Conservation (phyloP, 2,888 invertebrate species). For the Lycaena phlaeas region DNA sequence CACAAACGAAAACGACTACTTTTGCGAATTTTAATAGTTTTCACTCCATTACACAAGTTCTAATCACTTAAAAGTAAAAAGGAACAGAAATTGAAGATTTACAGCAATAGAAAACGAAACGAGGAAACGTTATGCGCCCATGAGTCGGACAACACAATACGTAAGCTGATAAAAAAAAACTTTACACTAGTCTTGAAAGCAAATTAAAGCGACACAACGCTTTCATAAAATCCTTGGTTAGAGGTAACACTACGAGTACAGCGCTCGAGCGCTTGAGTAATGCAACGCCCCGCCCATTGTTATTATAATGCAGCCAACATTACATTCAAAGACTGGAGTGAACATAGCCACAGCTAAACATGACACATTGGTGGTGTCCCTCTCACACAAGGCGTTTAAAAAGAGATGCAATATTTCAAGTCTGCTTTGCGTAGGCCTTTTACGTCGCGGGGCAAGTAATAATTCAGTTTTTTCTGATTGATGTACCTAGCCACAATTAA, state of each 20-base stretch:
- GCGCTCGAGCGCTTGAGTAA: conserved; percentile 35
- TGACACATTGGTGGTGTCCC: conserved; percentile 26
- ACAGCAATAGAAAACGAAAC: conserved; percentile 19
- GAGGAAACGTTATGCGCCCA: conserved; percentile 34
- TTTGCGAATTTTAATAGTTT: neutral
- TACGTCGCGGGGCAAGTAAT: neutral
- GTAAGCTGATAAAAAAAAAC: conserved; percentile 60
- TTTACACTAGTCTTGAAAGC: conserved; percentile 41
- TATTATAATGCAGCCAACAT: conserved; percentile 70
- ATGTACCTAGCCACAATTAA: neutral
- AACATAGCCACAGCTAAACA: conserved; percentile 35
- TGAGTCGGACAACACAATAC: conserved; percentile 47
- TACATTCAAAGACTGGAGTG: conserved; percentile 48
- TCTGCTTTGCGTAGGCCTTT: conserved; percentile 23
- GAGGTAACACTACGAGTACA: conserved; percentile 16
- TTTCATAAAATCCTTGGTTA: conserved; percentile 12
- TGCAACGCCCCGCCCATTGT: conserved; percentile 51
- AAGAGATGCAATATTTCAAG: conserved; percentile 27
- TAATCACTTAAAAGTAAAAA: conserved; percentile 17
- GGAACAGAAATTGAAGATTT: conserved; percentile 32
- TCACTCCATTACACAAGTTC: neutral
- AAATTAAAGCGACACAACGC: conserved; percentile 29
- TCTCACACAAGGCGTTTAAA: conserved; percentile 24
- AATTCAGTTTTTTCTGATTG: neutral
- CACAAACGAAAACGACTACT: conserved; percentile 24